Conservation (phyloP, 1,140 invertebrate genomes). For the Drosophila dunni region DNA sequence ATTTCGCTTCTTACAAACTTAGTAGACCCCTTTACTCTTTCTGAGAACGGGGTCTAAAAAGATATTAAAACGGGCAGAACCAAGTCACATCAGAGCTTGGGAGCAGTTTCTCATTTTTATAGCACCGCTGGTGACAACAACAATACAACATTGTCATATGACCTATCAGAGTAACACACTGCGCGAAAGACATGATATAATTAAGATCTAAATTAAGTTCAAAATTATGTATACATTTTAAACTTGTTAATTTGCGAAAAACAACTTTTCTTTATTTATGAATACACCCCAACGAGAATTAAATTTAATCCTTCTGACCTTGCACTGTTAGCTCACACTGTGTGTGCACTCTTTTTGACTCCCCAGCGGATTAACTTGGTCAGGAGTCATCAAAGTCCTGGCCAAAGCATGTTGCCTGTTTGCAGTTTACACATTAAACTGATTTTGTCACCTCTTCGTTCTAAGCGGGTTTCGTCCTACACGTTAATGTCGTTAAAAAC, state of each 20-base stretch:
- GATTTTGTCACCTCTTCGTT: constrained; percentile 20
- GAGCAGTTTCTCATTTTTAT: constrained; percentile 40
- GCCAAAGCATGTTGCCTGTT: neutral
- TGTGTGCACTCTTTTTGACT: constrained; percentile 6
- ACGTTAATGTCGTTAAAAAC: neutral
- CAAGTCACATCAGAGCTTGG: constrained; percentile 16
- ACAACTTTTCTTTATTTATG: too few species aligned
- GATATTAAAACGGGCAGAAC: constrained; percentile 9
- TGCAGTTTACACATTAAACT: neutral
- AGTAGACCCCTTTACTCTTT: too few species aligned
- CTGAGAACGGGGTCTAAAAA: neutral
- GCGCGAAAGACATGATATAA: neutral
- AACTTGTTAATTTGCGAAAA: too few species aligned
- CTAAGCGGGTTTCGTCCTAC: neutral
- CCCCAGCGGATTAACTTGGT: constrained; percentile 25
- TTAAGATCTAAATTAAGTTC: too few species aligned
- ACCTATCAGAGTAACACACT: constrained; percentile 26
- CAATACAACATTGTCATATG: constrained; percentile 20
- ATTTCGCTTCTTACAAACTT: neutral
- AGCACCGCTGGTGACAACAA: constrained; percentile 17
- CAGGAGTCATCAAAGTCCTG: constrained; percentile 6
- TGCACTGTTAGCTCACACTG: neutral
- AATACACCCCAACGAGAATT: too few species aligned
- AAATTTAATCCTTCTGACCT: too few species aligned
- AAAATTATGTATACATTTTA: too few species aligned